phyloP scores from a whole-genome alignment of 1,140 invertebrate genomes.

The Sitophilus oryzae region DNA sequence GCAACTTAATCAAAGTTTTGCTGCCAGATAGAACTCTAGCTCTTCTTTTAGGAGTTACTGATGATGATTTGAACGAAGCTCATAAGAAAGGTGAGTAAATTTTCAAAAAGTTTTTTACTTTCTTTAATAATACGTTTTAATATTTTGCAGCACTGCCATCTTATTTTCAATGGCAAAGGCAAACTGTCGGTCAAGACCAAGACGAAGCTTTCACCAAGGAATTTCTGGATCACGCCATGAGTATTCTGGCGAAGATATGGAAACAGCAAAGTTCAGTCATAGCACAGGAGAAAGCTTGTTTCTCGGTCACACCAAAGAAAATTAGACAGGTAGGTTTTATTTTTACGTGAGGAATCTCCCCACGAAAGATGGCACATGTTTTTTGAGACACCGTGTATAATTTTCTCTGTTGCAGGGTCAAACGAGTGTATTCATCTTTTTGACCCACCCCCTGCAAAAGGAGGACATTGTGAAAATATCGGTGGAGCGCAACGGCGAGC shows the following conservation, averaged over 20 bases:
- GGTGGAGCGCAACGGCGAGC: conserved; percentile 72
- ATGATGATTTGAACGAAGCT: conserved; percentile 54
- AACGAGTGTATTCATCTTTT: conserved; percentile 70
- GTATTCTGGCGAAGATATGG: conserved; percentile 61
- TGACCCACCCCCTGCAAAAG: conserved; percentile 67
- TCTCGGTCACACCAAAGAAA: conserved; percentile 74
- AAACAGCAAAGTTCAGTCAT: conserved; percentile 52
- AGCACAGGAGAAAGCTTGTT: conserved; percentile 56
- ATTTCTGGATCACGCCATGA: conserved; percentile 68
- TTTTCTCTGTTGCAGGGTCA: too few species aligned
- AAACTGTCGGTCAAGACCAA: conserved; percentile 66
- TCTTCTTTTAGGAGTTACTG: conserved; percentile 69
- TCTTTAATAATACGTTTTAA: neutral
- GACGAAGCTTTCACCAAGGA: conserved; percentile 75
- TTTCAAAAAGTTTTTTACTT: neutral
- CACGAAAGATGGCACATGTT: too few species aligned
- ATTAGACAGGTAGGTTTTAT: conserved; percentile 60
- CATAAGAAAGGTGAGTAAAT: conserved; percentile 50
- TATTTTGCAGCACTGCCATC: conserved; percentile 54
- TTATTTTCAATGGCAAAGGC: conserved; percentile 70
- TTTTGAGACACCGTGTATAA: too few species aligned
- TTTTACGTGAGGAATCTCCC: neutral
- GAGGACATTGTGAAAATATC: conserved; percentile 68
- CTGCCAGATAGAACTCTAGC: conserved; percentile 66
- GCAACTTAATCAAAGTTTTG: conserved; percentile 56